Base-by-base conservation (phyloP, 2,797 vertebrate species). In the Phrynocephalus guinanensis region DNA sequence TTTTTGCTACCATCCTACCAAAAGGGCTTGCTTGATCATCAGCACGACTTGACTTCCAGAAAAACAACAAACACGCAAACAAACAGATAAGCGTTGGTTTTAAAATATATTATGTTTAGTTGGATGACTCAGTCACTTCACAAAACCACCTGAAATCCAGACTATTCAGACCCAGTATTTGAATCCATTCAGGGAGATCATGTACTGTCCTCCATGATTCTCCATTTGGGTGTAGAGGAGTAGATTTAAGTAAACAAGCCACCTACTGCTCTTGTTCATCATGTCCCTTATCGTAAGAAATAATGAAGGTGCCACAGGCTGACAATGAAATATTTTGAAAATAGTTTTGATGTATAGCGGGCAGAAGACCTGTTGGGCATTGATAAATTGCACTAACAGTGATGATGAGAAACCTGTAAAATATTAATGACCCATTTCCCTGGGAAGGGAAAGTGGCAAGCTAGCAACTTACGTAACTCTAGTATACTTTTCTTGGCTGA, bases 241-340 rank as follows among this genome's bases (percentile, higher is more conserved):
- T 44, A 48, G 97, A 97, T 97, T 97, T 97, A 97, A 97, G 97
- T 96, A 96, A 97, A 97, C 97, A 96, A 97, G 97, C 97, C 96
- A 96, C 98, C 97, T 96, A 97, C 97, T 97, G 97, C 97, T 97
- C 93, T 91, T 93, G 96, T 97, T 97, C 97, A 98, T 97, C 97
- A 97, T 95, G 98, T 97, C 96, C 97, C 98, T 99, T 99, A 99
- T 99, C 98, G 99, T 98, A 98, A 98, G 99, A 99, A 99, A 97
- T 99, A 99, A 99, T 99, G 98, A 99, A 98, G 96, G 97, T 99
- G 98, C 98, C 98, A 98, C 97, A 92, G 98, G 97, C 98, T 99
- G 99, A 99, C 98, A 99, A 97, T 99, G 98, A 99, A 98, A 98
- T 98, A 99, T 99, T 99, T 98, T 99, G 97, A 98, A 98, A 99